These are phyloP conservation scores for Sternotherus odoratus DNA, from an alignment of 2,797 vertebrate species.

Conservation along the genomic window DNA sequence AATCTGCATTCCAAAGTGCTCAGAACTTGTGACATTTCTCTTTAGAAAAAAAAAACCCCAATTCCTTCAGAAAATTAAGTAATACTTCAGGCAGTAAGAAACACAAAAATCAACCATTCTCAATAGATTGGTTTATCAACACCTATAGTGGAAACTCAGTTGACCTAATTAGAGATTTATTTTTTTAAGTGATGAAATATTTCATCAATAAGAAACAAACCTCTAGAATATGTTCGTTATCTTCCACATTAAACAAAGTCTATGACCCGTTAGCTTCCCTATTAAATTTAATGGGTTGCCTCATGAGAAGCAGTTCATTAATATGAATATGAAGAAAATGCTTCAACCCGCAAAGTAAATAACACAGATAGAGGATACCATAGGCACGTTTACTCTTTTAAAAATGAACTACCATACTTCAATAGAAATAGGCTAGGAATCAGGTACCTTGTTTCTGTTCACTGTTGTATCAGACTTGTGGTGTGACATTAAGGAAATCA, in stretches of 20 bases:
- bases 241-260: rapidly evolving
- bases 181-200: neutral
- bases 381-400: constrained; percentile 21
- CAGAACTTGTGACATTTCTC: neutral
- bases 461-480: rapidly evolving
- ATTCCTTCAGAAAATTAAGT: neutral
- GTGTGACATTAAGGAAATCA: constrained; percentile 43
- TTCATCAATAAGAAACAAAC: neutral
- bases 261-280: constrained; percentile 43
- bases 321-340: constrained; percentile 62
- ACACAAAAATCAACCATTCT: neutral
- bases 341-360: constrained; percentile 49
- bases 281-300: constrained; percentile 71
- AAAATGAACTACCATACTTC: neutral
- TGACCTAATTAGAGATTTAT: neutral
- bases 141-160: neutral
- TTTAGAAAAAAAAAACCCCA: neutral
- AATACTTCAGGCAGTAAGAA: neutral
- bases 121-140: neutral
- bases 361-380: constrained; percentile 22
- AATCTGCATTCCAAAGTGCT: neutral
- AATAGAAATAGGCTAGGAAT: neutral
- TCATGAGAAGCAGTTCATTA: constrained; percentile 70
- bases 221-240: neutral
- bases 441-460: neutral